phyloP scores from a whole-genome alignment of 2,113 vertebrate genomes.

The Myotis yumanensis region DNA sequence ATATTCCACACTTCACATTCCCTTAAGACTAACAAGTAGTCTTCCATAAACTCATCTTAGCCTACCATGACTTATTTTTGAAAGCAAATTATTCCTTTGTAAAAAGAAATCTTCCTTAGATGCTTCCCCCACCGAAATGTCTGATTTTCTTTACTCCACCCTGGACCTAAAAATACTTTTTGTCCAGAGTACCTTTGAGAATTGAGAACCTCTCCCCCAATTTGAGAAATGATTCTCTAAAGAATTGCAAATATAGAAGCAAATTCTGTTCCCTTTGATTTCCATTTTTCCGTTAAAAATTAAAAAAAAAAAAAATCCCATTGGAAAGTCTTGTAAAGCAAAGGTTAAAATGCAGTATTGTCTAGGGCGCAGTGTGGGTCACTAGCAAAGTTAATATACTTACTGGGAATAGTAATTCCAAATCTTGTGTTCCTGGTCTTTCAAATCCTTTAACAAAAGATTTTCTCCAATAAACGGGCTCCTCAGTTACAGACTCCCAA shows the following conservation, averaged over 20 bases:
- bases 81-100: background rate
- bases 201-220: background rate
- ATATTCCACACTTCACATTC: background rate
- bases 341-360: background rate
- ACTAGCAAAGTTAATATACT: background rate
- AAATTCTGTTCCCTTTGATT: slow-evolving; percentile 47
- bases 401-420: background rate
- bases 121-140: background rate
- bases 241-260: slow-evolving; percentile 21
- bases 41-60: background rate
- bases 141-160: background rate
- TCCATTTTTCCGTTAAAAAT: background rate
- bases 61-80: background rate
- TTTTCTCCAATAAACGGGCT: background rate
- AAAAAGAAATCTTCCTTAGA: background rate
- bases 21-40: background rate
- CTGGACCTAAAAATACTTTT: background rate
- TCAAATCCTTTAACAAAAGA: slow-evolving; percentile 7
- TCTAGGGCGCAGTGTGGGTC: background rate
- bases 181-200: background rate
- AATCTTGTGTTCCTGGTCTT: background rate
- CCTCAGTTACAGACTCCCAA: background rate
- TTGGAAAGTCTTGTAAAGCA: background rate
- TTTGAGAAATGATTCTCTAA: background rate
- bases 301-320: background rate